These are phyloP conservation scores for Chrysolina haemoptera DNA, from an alignment of 2,888 invertebrate genomes.

Conservation along the genomic window DNA sequence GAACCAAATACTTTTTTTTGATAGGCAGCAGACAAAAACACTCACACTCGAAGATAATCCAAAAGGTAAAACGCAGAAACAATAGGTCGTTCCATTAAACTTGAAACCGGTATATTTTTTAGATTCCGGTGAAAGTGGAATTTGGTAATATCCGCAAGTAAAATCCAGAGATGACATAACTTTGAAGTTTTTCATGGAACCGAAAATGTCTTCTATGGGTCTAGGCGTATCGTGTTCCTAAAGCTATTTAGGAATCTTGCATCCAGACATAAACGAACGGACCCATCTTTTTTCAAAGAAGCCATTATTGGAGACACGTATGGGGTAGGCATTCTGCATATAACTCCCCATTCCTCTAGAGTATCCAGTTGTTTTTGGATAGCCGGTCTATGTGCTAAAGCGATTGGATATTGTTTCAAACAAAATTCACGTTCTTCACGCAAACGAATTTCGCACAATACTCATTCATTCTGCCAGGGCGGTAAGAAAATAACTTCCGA, in stretches of 20 bases:
- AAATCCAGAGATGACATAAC: no score
- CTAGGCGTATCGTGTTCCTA: background rate
- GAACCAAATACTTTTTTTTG: conserved; percentile 29
- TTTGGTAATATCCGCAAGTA: conserved; percentile 19
- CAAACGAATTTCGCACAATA: no score
- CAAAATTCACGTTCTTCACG: background rate
- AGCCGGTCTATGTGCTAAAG: background rate
- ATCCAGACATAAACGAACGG: background rate
- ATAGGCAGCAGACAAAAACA: conserved; percentile 29
- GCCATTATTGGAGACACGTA: conserved; percentile 1
- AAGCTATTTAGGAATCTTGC: background rate
- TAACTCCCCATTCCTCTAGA: background rate
- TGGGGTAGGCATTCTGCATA: background rate
- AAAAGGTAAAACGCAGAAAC: background rate
- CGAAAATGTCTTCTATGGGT: conserved; percentile 25
- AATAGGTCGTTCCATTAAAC: background rate
- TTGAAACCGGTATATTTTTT: conserved; percentile 15
- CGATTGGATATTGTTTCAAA: background rate
- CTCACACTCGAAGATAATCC: conserved; percentile 24
- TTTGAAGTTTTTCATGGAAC: no score
- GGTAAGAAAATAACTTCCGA: no score
- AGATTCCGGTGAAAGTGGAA: background rate
- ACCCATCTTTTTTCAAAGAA: background rate
- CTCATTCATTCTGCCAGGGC: no score
- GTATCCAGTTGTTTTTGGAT: background rate